Percentiles rank a stretch among this genome's conserved stretches.
Conservation (phyloP, 2,888 invertebrate genomes). For the Epinotia ramella region DNA sequence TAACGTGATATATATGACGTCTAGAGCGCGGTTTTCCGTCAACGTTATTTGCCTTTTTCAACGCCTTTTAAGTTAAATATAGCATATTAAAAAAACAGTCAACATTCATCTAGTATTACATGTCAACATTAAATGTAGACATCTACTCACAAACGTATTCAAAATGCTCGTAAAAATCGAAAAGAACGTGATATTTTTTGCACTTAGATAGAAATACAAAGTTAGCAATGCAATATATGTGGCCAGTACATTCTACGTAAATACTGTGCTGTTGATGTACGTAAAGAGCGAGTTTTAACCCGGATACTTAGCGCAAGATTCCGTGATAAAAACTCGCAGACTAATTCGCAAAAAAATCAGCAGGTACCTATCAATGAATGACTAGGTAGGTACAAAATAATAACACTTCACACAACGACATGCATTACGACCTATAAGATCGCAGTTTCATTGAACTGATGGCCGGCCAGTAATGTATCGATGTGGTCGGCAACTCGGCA, state of each 20-base stretch:
- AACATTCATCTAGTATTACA: too few relatives aligned
- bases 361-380: not conserved
- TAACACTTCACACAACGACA: not conserved
- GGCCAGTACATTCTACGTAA: not conserved
- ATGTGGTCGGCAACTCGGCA: not conserved
- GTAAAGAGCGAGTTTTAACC: not conserved
- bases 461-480: not conserved
- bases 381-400: not conserved
- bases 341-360: not conserved
- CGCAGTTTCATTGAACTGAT: not conserved
- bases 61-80: too few relatives aligned
- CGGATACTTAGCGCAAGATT: not conserved
- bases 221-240: too few relatives aligned
- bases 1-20: too few relatives aligned
- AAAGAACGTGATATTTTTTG: not conserved
- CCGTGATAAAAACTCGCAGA: not conserved
- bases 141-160: not conserved
- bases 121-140: too few relatives aligned
- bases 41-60: too few relatives aligned
- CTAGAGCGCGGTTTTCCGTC: too few relatives aligned
- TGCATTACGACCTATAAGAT: not conserved
- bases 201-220: too few relatives aligned
- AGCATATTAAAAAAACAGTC: too few relatives aligned
- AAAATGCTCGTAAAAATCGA: not conserved
- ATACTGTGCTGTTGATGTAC: not conserved